A percentile compares a stretch with the other conserved stretches of the same genome.
Conservation (phyloP, 2,797 vertebrate species). For the Thripadectes ignobilis region DNA sequence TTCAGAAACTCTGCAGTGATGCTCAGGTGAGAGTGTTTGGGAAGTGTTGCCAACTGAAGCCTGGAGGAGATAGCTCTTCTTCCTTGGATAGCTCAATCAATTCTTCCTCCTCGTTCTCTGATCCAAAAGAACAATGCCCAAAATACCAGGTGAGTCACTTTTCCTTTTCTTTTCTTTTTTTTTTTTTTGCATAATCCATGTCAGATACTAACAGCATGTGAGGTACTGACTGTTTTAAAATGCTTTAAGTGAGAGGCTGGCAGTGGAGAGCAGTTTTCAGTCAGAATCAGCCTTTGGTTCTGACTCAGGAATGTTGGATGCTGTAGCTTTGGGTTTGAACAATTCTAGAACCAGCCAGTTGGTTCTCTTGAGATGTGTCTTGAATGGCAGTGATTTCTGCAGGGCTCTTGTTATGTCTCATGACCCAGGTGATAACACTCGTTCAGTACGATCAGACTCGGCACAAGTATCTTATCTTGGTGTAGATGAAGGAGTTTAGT, state of each 20-base stretch:
- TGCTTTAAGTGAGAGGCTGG: not conserved
- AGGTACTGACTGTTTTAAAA: not conserved
- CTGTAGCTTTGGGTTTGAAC: not conserved
- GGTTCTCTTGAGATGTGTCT: not conserved
- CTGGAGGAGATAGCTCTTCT: conserved; percentile 92
- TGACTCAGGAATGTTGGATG: not conserved
- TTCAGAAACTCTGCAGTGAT: conserved; percentile 87
- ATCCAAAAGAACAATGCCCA: conserved; percentile 79
- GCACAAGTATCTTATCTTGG: not conserved
- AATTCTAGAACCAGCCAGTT: not conserved
- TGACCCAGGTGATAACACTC: not conserved
- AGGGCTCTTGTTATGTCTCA: not conserved
- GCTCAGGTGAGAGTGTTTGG: conserved; percentile 90
- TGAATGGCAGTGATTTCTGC: not conserved
- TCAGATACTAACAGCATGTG: not conserved
- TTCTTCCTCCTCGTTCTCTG: conserved; percentile 78
- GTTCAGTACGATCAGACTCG: rapidly evolving
- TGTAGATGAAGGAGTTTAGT: not conserved
- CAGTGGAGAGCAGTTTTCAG: not conserved
- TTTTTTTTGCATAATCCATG: not conserved
- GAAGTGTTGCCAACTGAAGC: conserved; percentile 91
- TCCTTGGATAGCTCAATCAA: conserved; percentile 93
- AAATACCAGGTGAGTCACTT: conserved; percentile 82
- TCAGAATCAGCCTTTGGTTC: not conserved
- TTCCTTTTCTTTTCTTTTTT: not conserved